Conservation (phyloP, 2,888 invertebrate genomes). For the Perizoma affinitatum region DNA sequence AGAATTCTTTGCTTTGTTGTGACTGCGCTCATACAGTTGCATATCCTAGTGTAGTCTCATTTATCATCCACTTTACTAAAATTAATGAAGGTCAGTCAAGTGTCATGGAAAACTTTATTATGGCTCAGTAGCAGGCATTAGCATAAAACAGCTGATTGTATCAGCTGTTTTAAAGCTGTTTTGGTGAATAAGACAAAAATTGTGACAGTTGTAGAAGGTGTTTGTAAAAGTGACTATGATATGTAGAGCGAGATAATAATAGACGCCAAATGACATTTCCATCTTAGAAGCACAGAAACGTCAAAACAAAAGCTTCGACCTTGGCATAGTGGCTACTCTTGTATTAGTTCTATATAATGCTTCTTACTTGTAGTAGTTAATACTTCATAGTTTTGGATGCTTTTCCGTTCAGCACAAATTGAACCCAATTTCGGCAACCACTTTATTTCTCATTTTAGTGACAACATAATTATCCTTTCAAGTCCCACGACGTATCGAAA, state of each 20-base stretch:
- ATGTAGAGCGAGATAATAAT: no score
- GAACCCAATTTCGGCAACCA: no score
- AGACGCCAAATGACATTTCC: conserved; percentile 5
- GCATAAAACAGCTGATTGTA: no score
- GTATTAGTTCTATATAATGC: not conserved
- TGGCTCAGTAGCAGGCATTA: not conserved
- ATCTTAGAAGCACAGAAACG: conserved; percentile 14
- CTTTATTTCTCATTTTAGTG: no score
- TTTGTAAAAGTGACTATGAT: no score
- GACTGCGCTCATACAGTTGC: conserved; percentile 5
- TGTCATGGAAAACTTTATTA: not conserved
- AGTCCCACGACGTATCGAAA: not conserved
- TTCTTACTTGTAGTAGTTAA: no score
- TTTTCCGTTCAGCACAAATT: no score
- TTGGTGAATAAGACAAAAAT: no score
- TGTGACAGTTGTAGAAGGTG: no score
- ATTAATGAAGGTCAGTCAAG: not conserved
- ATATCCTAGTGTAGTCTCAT: conserved; percentile 1
- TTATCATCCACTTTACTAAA: conserved; percentile 4
- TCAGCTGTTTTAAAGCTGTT: no score
- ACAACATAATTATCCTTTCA: no score
- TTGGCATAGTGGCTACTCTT: conserved; percentile 21
- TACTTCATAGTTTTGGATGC: no score
- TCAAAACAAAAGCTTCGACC: conserved; percentile 26
- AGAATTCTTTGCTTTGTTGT: conserved; percentile 15